A percentile compares a stretch with the other conserved stretches of the same genome.
Conservation (phyloP, 2,113 vertebrate species). For the Alouatta palliata region DNA sequence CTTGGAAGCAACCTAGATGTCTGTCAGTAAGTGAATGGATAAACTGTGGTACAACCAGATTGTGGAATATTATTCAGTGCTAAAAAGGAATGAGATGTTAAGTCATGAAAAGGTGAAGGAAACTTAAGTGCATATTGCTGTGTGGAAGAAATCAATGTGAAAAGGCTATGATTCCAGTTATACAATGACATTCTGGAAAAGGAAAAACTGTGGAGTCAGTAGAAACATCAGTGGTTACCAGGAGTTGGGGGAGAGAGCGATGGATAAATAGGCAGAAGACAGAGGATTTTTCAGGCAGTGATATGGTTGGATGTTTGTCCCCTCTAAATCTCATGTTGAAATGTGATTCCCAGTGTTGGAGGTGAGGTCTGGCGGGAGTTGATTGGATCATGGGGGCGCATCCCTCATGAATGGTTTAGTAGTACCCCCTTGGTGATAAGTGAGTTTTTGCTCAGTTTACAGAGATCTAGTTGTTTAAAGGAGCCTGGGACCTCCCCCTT, state of each 20-base stretch:
- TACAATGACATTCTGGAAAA: not conserved
- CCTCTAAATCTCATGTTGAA: no score
- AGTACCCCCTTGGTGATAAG: no score
- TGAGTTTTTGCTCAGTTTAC: no score
- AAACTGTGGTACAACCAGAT: not conserved
- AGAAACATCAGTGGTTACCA: not conserved
- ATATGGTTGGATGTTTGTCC: no score
- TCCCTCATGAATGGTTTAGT: no score
- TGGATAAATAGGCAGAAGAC: not conserved
- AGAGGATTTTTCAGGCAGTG: not conserved
- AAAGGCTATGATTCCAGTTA: not conserved
- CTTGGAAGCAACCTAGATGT: not conserved
- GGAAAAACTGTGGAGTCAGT: not conserved
- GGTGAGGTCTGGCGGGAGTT: no score
- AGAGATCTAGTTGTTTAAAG: no score
- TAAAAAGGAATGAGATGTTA: not conserved
- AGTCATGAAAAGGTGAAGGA: not conserved
- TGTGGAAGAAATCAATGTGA: not conserved
- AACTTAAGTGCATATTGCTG: not conserved
- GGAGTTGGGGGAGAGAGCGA: not conserved
- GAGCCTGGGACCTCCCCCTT: no score
- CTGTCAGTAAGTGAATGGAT: not conserved
- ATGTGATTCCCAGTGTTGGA: no score
- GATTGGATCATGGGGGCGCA: no score
- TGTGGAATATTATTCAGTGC: not conserved